Percentiles rank a stretch among this genome's conserved stretches.
Evolutionary conservation across 2,113 vertebrate species (phyloP).

Genomic region (Cervus canadensis): DNA sequence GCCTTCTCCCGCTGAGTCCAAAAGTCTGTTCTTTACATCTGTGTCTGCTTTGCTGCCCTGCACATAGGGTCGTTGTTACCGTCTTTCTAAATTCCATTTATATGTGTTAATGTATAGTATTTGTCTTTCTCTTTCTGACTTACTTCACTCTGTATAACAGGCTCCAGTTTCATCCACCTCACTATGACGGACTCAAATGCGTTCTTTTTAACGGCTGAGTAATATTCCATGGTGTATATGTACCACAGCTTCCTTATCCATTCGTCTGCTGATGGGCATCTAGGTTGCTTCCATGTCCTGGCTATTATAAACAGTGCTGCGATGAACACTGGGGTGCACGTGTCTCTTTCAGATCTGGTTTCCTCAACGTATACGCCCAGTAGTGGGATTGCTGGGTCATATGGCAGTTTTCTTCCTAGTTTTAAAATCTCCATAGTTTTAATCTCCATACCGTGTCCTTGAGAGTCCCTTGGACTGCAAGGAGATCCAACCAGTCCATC

Average conservation of each 20-base stretch:
- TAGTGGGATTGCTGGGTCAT: background rate
- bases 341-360: background rate
- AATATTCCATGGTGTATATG: background rate
- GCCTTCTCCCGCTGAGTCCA: fast-evolving
- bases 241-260: fast-evolving
- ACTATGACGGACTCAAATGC: fast-evolving
- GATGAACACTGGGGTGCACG: fast-evolving
- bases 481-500: background rate
- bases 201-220: fast-evolving
- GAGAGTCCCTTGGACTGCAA: background rate
- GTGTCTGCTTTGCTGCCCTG: background rate
- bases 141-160: background rate
- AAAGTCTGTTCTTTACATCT: background rate
- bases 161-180: background rate
- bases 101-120: fast-evolving
- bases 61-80: fast-evolving
- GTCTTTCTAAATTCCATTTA: background rate
- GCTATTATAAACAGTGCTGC: fast-evolving
- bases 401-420: background rate
- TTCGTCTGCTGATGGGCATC: fast-evolving
- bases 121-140: background rate
- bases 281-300: background rate
- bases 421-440: background rate
- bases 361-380: fast-evolving
- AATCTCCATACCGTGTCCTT: fast-evolving